phyloP scores from a whole-genome alignment of 2,113 vertebrate species.

The Xenus cinereus region DNA sequence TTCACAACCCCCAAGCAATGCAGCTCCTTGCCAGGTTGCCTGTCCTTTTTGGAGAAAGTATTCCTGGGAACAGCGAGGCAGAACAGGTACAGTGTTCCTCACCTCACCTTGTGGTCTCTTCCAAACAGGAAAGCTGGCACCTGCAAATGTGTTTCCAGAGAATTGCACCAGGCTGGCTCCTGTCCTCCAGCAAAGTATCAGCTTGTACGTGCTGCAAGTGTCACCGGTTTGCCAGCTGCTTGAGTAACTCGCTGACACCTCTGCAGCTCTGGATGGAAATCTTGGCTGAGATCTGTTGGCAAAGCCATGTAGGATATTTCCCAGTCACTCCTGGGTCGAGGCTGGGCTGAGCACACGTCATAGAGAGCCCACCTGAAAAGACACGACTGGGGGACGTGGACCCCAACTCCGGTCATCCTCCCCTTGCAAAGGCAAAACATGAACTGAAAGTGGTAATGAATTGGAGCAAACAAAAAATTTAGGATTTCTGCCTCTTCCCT shows the following conservation, averaged over 20 bases:
- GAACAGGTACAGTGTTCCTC: not conserved
- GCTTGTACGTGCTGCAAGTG: not conserved
- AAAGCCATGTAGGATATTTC: not conserved
- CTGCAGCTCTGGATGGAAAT: not conserved
- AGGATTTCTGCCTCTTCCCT: not conserved
- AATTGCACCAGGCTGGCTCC: not conserved
- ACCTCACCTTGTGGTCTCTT: not conserved
- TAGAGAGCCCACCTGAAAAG: not conserved
- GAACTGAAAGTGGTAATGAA: not conserved
- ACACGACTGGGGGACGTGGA: not conserved
- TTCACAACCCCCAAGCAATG: conserved; percentile 18
- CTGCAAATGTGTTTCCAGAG: not conserved
- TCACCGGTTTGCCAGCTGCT: not conserved
- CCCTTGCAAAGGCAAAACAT: not conserved
- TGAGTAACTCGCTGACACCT: not conserved
- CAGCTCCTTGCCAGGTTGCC: not conserved
- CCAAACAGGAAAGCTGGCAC: not conserved
- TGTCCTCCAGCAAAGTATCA: not conserved
- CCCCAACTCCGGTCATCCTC: not conserved
- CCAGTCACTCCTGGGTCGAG: not conserved
- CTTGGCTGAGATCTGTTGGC: not conserved
- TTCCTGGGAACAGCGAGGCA: not conserved
- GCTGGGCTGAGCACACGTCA: not conserved
- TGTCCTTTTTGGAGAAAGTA: conserved; percentile 48
- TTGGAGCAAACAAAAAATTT: not conserved